These are phyloP conservation scores for Phaonia tiefii DNA, from an alignment of 2,888 invertebrate genomes.

Conservation along the genomic window DNA sequence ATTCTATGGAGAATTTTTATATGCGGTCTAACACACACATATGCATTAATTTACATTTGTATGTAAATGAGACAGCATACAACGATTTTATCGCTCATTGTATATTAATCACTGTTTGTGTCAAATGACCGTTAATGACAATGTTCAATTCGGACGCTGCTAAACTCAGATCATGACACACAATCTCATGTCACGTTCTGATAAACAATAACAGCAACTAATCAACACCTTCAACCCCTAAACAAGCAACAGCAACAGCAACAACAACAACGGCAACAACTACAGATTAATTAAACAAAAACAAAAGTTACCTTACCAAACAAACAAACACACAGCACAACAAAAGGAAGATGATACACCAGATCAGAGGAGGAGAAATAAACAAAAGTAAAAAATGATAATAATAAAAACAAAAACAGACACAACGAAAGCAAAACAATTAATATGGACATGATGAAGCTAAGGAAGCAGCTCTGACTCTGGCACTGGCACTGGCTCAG, in stretches of 20 bases:
- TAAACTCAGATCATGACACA: slow-evolving; percentile 31
- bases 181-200: slow-evolving; percentile 63
- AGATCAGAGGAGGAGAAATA: slow-evolving; percentile 29
- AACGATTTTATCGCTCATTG: too few species aligned
- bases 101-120: slow-evolving; percentile 55
- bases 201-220: slow-evolving; percentile 44
- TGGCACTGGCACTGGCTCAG: slow-evolving; percentile 9
- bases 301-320: slow-evolving; percentile 28
- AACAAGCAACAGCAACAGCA: slow-evolving; percentile 8
- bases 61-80: too few species aligned
- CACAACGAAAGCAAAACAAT: slow-evolving; percentile 39
- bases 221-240: slow-evolving; percentile 67
- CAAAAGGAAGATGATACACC: slow-evolving; percentile 64
- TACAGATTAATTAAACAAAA: slow-evolving; percentile 33
- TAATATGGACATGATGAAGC: slow-evolving; percentile 60
- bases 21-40: too few species aligned
- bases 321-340: slow-evolving; percentile 36
- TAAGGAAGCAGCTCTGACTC: slow-evolving; percentile 53
- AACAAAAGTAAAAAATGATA: too few species aligned
- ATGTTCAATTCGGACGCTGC: slow-evolving; percentile 40
- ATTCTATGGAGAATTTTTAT: too few species aligned
- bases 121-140: slow-evolving; percentile 65
- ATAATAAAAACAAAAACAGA: slow-evolving; percentile 9
- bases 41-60: too few species aligned
- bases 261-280: neutral